Evolutionary conservation across 2,113 vertebrate species (phyloP).

Genomic region (Phaethon lepturus): DNA sequence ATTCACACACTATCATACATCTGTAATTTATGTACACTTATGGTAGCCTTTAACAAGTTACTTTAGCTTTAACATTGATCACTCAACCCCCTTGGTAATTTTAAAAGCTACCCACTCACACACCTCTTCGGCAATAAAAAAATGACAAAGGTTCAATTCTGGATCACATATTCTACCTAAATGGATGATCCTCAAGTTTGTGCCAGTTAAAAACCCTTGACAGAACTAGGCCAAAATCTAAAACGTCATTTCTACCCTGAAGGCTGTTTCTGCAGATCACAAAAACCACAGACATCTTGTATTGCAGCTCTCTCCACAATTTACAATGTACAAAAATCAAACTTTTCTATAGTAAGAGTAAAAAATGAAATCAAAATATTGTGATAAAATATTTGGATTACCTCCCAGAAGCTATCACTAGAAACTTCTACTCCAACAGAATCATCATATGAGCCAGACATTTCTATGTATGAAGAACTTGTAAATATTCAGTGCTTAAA

Average conservation of each 20-base stretch:
- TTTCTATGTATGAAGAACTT: conserved; percentile 65
- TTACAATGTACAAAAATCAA: not conserved
- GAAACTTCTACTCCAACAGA: conserved; percentile 90
- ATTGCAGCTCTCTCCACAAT: not conserved
- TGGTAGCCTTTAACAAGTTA: not conserved
- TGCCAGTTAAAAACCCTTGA: not conserved
- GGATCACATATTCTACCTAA: not conserved
- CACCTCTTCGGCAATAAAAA: not conserved
- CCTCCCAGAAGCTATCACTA: conserved; percentile 99
- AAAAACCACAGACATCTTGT: not conserved
- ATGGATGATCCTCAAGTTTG: not conserved
- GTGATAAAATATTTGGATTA: conserved; percentile 44
- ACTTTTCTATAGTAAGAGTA: not conserved
- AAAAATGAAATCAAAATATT: not conserved
- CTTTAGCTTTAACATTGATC: not conserved
- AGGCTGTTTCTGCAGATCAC: not conserved
- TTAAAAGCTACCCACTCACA: not conserved
- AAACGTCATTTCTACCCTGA: not conserved
- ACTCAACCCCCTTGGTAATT: not conserved
- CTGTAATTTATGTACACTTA: not conserved
- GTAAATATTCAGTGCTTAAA: not conserved
- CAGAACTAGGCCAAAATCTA: not conserved
- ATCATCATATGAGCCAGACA: conserved; percentile 92
- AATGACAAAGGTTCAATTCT: not conserved
- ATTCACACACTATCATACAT: not conserved